A percentile compares a stretch with the other conserved stretches of the same genome.
These are phyloP conservation scores for Polietes domitor DNA, from an alignment of 2,888 invertebrate species.

Conservation along the genomic window DNA sequence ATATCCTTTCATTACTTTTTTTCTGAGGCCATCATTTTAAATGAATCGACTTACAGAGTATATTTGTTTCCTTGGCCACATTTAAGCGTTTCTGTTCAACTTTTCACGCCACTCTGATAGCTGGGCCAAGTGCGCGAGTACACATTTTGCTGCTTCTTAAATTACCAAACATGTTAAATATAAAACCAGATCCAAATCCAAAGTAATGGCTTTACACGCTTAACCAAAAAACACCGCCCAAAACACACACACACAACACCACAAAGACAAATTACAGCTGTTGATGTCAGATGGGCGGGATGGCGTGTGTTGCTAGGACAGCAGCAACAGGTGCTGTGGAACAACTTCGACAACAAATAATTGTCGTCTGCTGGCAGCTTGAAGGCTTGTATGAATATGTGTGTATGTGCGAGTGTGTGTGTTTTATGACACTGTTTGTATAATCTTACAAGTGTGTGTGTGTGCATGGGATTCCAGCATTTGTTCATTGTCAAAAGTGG, in stretches of 20 bases:
- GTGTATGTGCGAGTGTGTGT: not conserved
- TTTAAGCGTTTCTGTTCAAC: too few relatives aligned
- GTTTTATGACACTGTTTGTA: not conserved
- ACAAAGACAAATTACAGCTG: not conserved
- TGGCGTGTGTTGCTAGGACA: not conserved
- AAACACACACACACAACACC: too few relatives aligned
- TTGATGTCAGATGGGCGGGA: not conserved
- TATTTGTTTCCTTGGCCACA: too few relatives aligned
- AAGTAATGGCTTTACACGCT: not conserved
- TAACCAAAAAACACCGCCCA: not conserved
- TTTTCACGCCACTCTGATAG: too few relatives aligned
- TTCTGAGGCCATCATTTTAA: too few relatives aligned
- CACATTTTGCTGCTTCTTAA: too few relatives aligned
- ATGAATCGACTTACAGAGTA: too few relatives aligned
- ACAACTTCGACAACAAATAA: not conserved
- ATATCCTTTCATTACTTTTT: too few relatives aligned
- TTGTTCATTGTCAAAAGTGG: not conserved
- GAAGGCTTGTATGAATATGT: not conserved
- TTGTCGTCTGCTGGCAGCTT: not conserved
- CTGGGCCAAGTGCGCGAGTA: too few relatives aligned
- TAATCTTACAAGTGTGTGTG: too few relatives aligned
- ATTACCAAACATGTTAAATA: too few relatives aligned
- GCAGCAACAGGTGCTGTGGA: conserved; percentile 1
- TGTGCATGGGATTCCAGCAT: not conserved
- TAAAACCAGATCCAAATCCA: too few relatives aligned